Conservation (phyloP, 2,797 vertebrate species). For the Dendrocincla fuliginosa region DNA sequence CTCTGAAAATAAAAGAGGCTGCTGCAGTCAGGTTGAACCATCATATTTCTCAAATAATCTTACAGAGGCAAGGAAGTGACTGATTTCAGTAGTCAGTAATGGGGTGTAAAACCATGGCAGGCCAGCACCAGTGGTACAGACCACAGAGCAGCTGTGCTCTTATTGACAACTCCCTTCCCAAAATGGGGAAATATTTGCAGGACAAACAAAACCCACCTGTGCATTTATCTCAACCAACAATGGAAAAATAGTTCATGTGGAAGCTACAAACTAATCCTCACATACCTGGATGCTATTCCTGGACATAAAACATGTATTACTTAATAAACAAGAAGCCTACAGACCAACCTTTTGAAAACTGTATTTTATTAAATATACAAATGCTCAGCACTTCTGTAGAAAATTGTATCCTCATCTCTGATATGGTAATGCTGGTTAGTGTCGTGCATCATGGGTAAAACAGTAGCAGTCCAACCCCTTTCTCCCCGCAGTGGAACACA, state of each 20-base stretch:
- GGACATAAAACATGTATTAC: not conserved
- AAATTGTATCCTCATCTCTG: not conserved
- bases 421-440: not conserved
- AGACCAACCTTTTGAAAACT: not conserved
- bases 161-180: not conserved
- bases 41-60: not conserved
- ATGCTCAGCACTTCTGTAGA: not conserved
- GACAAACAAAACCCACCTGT: not conserved
- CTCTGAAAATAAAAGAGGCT: not conserved
- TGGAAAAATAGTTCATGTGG: not conserved
- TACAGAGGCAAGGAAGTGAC: not conserved
- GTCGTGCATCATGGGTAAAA: not conserved
- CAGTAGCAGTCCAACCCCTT: not conserved
- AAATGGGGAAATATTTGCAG: not conserved
- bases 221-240: not conserved
- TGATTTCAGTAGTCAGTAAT: not conserved
- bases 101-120: not conserved
- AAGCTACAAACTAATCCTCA: not conserved
- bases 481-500: not conserved
- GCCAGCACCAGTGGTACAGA: not conserved
- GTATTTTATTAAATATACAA: constrained; percentile 50
- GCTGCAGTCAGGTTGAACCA: not conserved
- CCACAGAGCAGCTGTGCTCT: not conserved
- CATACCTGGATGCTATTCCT: not conserved
- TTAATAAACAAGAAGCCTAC: not conserved